phyloP scores from a whole-genome alignment of 2,113 vertebrate species.

The Phylloscopus trochiloides region DNA sequence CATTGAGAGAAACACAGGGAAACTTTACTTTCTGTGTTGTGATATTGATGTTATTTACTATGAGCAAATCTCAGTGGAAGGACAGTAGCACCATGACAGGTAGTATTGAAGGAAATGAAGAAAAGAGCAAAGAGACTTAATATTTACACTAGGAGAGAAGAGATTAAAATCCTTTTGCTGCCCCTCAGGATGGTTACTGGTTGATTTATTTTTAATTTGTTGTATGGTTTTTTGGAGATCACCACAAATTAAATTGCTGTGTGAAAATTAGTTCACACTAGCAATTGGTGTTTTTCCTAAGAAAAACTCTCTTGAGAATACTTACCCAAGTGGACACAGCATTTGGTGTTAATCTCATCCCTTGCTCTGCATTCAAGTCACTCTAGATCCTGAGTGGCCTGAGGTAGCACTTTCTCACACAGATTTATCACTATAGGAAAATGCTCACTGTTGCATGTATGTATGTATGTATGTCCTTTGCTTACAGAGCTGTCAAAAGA shows the following conservation, averaged over 20 bases:
- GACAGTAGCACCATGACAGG: not conserved
- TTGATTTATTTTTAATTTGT: not conserved
- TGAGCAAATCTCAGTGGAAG: not conserved
- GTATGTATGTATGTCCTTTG: not conserved
- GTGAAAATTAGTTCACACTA: not conserved
- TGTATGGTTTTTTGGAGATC: not conserved
- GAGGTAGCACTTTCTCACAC: not conserved
- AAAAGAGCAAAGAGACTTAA: not conserved
- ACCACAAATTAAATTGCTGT: not conserved
- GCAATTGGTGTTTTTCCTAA: not conserved
- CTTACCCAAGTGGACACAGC: not conserved
- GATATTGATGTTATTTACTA: not conserved
- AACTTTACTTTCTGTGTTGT: not conserved
- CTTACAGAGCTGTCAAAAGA: slow-evolving; percentile 34
- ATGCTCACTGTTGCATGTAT: not conserved
- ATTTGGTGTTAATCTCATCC: not conserved
- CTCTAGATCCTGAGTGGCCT: not conserved
- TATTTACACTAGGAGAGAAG: not conserved
- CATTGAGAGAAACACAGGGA: not conserved
- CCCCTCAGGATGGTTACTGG: not conserved
- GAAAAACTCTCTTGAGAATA: not conserved
- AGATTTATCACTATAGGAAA: not conserved
- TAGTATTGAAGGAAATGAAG: not conserved
- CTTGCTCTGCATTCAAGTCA: not conserved
- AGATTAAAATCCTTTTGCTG: not conserved